Conservation (phyloP, 1,140 invertebrate genomes). For the Rhizoglyphus robini region DNA sequence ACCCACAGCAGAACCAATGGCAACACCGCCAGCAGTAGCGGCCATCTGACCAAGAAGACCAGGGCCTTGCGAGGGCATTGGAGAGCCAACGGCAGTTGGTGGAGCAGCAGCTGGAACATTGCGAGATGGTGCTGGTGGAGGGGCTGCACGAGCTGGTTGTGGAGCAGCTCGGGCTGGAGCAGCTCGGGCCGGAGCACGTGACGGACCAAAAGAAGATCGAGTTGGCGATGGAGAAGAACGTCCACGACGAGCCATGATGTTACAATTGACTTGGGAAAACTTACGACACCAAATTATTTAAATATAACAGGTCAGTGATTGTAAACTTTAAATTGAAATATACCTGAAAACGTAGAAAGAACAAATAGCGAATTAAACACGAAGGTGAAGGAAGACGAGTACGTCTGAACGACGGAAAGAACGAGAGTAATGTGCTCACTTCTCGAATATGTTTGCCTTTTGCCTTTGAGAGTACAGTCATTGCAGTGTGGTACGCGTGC, state of each 20-base stretch:
- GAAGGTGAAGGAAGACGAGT: background rate
- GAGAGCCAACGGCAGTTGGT: constrained; percentile 21
- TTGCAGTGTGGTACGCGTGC: background rate
- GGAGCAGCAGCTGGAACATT: constrained; percentile 23
- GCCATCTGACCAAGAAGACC: constrained; percentile 32
- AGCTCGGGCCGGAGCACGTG: constrained; percentile 4
- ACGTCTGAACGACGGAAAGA: background rate
- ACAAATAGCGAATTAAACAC: background rate
- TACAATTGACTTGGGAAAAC: no score
- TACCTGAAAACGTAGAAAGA: background rate
- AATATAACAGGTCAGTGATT: no score
- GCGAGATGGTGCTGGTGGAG: constrained; percentile 13
- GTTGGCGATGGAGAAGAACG: constrained; percentile 6
- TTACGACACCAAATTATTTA: no score
- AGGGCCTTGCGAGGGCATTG: constrained; percentile 25
- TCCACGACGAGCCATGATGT: constrained; percentile 18
- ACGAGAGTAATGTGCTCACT: background rate
- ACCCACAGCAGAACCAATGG: constrained; percentile 40
- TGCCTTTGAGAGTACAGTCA: background rate
- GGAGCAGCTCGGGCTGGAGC: constrained; percentile 16
- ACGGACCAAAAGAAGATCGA: background rate
- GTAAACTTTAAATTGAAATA: background rate
- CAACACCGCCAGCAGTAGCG: constrained; percentile 33
- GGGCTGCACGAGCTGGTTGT: constrained; percentile 11
- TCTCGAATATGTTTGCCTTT: background rate